A percentile compares a stretch with the other conserved stretches of the same genome.
Conservation (phyloP, 1,140 invertebrate genomes). For the Papilio aristodemus region DNA sequence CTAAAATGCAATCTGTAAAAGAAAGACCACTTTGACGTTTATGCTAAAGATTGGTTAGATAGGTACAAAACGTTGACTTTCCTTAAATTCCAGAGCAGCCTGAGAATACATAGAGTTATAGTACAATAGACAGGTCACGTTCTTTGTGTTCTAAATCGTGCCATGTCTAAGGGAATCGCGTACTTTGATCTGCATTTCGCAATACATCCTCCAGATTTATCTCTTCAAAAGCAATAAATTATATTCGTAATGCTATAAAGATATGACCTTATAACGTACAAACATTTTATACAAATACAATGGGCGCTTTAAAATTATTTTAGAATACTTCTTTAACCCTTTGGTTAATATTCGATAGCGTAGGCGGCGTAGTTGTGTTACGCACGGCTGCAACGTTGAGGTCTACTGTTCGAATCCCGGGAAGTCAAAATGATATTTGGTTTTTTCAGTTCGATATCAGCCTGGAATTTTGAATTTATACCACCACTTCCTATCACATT, state of each 20-base stretch:
- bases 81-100: slow-evolving; percentile 18
- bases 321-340: background rate
- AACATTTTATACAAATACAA: slow-evolving; percentile 11
- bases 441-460: no score
- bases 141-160: slow-evolving; percentile 25
- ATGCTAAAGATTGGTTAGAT: no score
- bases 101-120: background rate
- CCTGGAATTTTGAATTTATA: no score
- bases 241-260: slow-evolving; percentile 7
- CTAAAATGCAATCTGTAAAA: no score
- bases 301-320: no score
- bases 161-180: slow-evolving; percentile 3
- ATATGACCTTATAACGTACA: background rate
- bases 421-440: no score
- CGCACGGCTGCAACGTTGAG: no score
- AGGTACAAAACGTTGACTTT: background rate
- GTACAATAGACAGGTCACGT: slow-evolving; percentile 21
- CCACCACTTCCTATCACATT: no score
- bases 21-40: no score
- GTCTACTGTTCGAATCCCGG: no score
- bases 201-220: slow-evolving; percentile 21
- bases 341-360: no score
- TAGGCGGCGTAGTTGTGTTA: no score
- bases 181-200: slow-evolving; percentile 15
- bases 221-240: slow-evolving; percentile 14